Evolutionary conservation across 1,140 invertebrate species (phyloP), one percentile per base, ranked within the genome.

Genomic region (Ooceraea biroi): DNA sequence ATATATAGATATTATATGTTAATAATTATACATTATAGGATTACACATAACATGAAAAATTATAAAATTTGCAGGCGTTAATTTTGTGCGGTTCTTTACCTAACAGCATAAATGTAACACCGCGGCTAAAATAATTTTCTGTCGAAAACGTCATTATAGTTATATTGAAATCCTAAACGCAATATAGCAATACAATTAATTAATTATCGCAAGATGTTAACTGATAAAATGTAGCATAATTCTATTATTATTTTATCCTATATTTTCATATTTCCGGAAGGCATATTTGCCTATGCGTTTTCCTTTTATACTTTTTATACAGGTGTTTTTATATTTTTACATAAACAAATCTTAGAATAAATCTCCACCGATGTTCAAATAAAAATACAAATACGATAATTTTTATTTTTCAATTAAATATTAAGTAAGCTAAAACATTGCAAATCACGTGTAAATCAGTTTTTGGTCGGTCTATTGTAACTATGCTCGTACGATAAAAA

Each of bases 111-210:
- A 36, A 1, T 50, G 4, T 27, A 8, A 52, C n/a, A n/a, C n/a
- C 1, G 8, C 8, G 36, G 14, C 22, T 36, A 41, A 77, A 55
- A 77, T 66, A 8, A 57, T 57, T 78, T 55, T 68, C 11, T 68
- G 11, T 78, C 17, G 1, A 3, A 68, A n/a, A 25, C 17, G 27
- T 48, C 0, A 52, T 65, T 46, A 22, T 22, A 14, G 60, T 27
- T 46, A 50, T 74, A 46, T n/a, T 65, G 17, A 77, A 68, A 77
- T 14, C 1, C 44, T 77, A 66, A 77, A 66, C 46, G 25, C 41
- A 77, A 68, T 66, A 66, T 72, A 2, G 66, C 1, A 52, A 50
- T 25, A 52, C 0, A 44, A 60, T 46, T 44, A 60, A 58, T 44
- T 12, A 44, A 11, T 77, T 68, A 41, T 0, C 3, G 44, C 0